Conservation (phyloP, 2,797 vertebrate genomes). For the Sebastes dallii region DNA sequence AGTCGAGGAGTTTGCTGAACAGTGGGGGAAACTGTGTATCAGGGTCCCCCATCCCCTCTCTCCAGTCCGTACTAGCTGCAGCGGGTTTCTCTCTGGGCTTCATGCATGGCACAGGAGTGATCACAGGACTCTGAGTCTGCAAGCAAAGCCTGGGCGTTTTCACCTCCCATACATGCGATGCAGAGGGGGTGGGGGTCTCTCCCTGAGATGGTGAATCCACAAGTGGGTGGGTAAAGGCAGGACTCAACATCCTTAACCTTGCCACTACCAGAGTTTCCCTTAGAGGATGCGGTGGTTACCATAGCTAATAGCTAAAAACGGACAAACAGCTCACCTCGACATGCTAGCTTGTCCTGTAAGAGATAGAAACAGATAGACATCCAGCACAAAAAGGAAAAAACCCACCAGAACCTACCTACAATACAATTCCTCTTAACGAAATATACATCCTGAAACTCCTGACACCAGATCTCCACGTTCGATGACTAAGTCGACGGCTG, state of each 20-base stretch:
- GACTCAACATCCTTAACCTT: background rate
- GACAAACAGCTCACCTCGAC: background rate
- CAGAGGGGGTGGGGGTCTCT: background rate
- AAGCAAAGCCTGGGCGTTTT: background rate
- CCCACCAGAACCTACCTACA: too few relatives aligned
- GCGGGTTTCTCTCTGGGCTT: background rate
- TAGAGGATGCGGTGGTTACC: background rate
- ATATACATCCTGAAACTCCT: too few relatives aligned
- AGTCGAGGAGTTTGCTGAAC: background rate
- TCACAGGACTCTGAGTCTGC: background rate
- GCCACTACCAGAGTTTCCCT: background rate
- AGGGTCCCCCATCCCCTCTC: background rate
- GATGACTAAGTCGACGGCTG: background rate
- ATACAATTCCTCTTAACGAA: too few relatives aligned
- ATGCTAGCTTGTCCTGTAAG: background rate
- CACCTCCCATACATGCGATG: background rate
- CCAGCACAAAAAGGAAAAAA: too few relatives aligned
- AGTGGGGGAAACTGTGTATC: background rate
- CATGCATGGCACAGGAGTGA: background rate
- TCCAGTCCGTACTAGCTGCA: background rate
- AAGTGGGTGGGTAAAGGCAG: background rate
- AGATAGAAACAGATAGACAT: background rate
- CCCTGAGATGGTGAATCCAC: background rate
- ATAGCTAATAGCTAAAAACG: too few relatives aligned
- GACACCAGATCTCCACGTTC: too few relatives aligned